Conservation (phyloP, 2,797 vertebrate genomes). For the Microctenopoma lineatum region DNA sequence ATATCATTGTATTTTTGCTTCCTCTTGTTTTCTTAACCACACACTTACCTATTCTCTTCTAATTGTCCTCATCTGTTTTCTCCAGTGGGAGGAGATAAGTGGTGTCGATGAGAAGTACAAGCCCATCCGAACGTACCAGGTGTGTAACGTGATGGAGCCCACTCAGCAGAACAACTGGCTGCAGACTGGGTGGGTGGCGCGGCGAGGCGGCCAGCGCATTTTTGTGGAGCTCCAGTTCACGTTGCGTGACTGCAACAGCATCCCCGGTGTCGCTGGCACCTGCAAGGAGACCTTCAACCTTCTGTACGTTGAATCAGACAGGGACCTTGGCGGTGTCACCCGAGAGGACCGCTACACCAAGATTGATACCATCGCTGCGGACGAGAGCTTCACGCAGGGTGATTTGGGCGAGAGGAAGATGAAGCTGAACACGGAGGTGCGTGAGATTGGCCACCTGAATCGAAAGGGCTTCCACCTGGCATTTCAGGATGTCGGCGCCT, state of each 20-base stretch:
- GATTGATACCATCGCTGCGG: slow-evolving; percentile 95
- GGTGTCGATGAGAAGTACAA: slow-evolving; percentile 94
- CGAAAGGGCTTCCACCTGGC: slow-evolving; percentile 93
- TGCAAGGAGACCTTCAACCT: slow-evolving; percentile 99
- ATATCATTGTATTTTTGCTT: not conserved
- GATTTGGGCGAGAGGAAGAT: slow-evolving; percentile 96
- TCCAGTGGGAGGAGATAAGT: slow-evolving; percentile 97
- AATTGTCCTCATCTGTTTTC: not conserved
- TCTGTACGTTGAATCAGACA: slow-evolving; percentile 90
- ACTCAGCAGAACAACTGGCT: slow-evolving; percentile 98
- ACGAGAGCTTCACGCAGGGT: slow-evolving; percentile 97
- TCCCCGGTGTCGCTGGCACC: slow-evolving; percentile 91
- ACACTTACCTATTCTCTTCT: not conserved
- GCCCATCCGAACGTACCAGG: slow-evolving; percentile 96
- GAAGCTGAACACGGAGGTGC: slow-evolving; percentile 98
- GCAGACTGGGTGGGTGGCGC: slow-evolving; percentile 93
- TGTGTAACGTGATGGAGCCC: slow-evolving; percentile 97
- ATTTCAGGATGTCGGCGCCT: slow-evolving; percentile 96
- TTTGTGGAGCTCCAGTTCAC: slow-evolving; percentile 98
- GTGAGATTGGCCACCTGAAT: slow-evolving; percentile 94
- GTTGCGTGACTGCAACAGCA: slow-evolving; percentile 95
- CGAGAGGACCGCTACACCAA: slow-evolving; percentile 88
- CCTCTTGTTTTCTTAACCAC: not conserved
- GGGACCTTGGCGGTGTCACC: slow-evolving; percentile 83
- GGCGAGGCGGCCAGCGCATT: slow-evolving; percentile 91